phyloP scores from a whole-genome alignment of 2,888 invertebrate genomes.

The Parthenolecanium corni region DNA sequence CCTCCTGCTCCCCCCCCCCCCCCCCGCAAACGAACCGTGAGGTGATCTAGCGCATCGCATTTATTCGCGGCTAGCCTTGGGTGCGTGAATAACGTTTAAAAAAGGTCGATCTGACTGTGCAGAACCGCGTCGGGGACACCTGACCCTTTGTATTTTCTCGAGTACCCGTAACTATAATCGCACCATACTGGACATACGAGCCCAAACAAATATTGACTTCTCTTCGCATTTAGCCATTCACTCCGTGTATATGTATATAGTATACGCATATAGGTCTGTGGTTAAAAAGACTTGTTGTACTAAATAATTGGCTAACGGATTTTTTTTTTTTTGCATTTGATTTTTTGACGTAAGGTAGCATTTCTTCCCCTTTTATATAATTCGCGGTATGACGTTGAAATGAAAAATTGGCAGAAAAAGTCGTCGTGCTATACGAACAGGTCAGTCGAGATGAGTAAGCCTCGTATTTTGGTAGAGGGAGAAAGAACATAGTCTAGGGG shows the following conservation, averaged over 20 bases:
- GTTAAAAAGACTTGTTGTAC: constrained; percentile 15
- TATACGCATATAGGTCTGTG: not conserved
- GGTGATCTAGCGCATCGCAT: not conserved
- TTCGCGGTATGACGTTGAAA: too few species aligned
- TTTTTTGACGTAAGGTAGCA: too few species aligned
- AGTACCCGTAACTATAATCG: constrained; percentile 2
- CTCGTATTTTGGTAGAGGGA: not conserved
- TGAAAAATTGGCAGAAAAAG: too few species aligned
- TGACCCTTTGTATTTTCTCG: constrained; percentile 16
- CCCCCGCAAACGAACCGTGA: too few species aligned
- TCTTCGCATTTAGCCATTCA: too few species aligned
- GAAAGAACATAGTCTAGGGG: constrained; percentile 1
- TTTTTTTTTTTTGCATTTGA: constrained; percentile 5
- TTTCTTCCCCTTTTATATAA: too few species aligned
- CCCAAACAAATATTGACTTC: constrained; percentile 26
- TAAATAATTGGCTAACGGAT: constrained; percentile 23
- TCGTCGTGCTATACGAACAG: too few species aligned
- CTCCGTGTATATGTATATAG: too few species aligned
- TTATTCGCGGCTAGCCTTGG: constrained; percentile 1
- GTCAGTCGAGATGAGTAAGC: constrained; percentile 5
- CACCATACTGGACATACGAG: constrained; percentile 1
- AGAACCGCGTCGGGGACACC: constrained; percentile 10
- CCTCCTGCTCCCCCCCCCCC: too few species aligned
- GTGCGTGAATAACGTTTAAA: constrained; percentile 9
- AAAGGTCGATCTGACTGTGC: not conserved